phyloP scores from a whole-genome alignment of 2,888 invertebrate species.

The Glaucopsyche alexis region DNA sequence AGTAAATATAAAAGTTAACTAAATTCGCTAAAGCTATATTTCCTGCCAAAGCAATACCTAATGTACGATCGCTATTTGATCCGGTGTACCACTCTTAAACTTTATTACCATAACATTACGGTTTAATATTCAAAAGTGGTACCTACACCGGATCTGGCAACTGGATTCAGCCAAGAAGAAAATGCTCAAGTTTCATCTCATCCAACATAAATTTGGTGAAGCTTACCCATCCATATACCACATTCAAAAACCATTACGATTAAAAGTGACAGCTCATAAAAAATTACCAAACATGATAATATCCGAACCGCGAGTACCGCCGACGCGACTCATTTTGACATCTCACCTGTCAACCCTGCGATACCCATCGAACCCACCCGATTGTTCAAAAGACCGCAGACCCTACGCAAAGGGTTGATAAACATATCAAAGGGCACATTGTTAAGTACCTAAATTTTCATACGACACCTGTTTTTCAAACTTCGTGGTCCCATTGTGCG shows the following conservation, averaged over 20 bases:
- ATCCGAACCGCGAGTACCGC: slow-evolving; percentile 51
- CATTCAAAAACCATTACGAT: slow-evolving; percentile 23
- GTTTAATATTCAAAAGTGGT: too few species aligned
- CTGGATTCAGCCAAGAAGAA: background rate
- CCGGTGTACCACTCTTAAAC: too few species aligned
- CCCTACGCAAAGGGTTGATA: slow-evolving; percentile 68
- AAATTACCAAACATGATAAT: slow-evolving; percentile 53
- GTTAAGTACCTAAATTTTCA: slow-evolving; percentile 47
- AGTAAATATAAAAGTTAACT: background rate
- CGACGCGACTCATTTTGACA: slow-evolving; percentile 62
- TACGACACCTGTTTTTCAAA: slow-evolving; percentile 72
- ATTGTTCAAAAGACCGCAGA: slow-evolving; percentile 57
- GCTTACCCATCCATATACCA: background rate
- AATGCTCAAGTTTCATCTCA: background rate
- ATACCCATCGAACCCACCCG: slow-evolving; percentile 65
- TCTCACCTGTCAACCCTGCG: slow-evolving; percentile 77
- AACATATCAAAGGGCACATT: slow-evolving; percentile 72
- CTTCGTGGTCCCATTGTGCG: slow-evolving; percentile 61
- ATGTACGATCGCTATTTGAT: too few species aligned
- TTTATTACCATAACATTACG: too few species aligned
- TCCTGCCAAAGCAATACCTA: too few species aligned
- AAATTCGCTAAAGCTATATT: background rate
- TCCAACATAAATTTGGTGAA: background rate
- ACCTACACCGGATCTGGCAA: too few species aligned
- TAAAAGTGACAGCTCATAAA: slow-evolving; percentile 42